A percentile compares a stretch with the other conserved stretches of the same genome.
Conservation (phyloP, 2,797 vertebrate genomes). For the Cuculus canorus region DNA sequence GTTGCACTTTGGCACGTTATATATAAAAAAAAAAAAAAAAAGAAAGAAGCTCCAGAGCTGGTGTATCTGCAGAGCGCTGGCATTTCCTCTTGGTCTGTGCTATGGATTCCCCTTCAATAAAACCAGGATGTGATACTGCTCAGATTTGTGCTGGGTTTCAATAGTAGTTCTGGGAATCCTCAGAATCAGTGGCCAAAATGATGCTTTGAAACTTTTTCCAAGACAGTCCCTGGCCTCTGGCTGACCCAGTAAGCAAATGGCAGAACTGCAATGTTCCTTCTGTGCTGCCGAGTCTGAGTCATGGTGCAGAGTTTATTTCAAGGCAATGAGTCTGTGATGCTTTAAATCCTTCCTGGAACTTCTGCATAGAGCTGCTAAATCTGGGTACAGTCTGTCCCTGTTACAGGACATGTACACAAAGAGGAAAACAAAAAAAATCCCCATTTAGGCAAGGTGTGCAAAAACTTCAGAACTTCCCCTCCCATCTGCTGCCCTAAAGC, state of each 20-base stretch:
- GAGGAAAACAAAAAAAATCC: background rate
- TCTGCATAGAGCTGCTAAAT: background rate
- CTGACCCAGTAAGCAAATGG: background rate
- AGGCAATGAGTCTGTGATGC: background rate
- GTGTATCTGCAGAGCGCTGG: background rate
- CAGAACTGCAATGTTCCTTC: background rate
- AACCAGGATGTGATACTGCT: background rate
- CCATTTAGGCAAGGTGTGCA: background rate
- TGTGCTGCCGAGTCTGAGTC: background rate
- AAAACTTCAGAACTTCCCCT: background rate
- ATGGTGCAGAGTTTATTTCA: background rate
- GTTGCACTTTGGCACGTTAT: background rate
- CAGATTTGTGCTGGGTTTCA: background rate
- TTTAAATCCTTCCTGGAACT: background rate
- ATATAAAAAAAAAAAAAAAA: background rate
- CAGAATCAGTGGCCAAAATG: background rate
- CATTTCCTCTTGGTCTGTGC: background rate
- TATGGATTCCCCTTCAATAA: background rate
- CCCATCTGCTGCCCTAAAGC: background rate
- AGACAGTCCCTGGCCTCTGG: background rate
- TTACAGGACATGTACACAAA: background rate
- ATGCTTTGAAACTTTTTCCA: slow-evolving; percentile 8
- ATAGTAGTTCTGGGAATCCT: background rate
- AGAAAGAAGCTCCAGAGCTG: background rate
- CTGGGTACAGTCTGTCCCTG: background rate